phyloP scores from a whole-genome alignment of 2,113 vertebrate species.

The Todiramphus chloris region DNA sequence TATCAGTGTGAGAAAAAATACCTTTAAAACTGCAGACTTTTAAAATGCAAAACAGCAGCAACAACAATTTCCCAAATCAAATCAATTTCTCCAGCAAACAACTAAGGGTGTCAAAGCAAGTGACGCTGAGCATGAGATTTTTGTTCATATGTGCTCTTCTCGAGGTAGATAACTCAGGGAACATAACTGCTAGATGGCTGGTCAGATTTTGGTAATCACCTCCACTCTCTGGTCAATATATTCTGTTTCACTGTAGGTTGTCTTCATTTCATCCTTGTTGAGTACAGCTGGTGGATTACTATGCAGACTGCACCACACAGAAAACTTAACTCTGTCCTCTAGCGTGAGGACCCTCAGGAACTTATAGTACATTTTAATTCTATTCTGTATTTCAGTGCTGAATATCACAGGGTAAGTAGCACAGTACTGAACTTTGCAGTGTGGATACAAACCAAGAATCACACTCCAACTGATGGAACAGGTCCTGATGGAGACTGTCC shows the following conservation, averaged over 20 bases:
- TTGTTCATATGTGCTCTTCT: not conserved
- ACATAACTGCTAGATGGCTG: not conserved
- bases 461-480: constrained; percentile 56
- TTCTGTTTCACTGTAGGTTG: not conserved
- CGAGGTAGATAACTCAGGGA: not conserved
- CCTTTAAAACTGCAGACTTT: not conserved
- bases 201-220: not conserved
- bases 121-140: not conserved
- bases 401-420: constrained; percentile 50
- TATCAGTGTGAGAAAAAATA: not conserved
- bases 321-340: not conserved
- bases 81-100: not conserved
- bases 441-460: constrained; percentile 67
- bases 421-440: not conserved
- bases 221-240: constrained; percentile 35
- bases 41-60: not conserved
- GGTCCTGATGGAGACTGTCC: constrained; percentile 74
- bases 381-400: constrained; percentile 23
- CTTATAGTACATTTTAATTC: not conserved
- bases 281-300: not conserved
- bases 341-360: constrained; percentile 37
- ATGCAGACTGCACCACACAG: not conserved
- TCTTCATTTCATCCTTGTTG: not conserved
- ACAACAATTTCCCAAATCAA: not conserved
- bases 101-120: not conserved